A percentile compares a stretch with the other conserved stretches of the same genome.
phyloP scores from a whole-genome alignment of 2,113 vertebrate genomes.

The Strigops habroptila region DNA sequence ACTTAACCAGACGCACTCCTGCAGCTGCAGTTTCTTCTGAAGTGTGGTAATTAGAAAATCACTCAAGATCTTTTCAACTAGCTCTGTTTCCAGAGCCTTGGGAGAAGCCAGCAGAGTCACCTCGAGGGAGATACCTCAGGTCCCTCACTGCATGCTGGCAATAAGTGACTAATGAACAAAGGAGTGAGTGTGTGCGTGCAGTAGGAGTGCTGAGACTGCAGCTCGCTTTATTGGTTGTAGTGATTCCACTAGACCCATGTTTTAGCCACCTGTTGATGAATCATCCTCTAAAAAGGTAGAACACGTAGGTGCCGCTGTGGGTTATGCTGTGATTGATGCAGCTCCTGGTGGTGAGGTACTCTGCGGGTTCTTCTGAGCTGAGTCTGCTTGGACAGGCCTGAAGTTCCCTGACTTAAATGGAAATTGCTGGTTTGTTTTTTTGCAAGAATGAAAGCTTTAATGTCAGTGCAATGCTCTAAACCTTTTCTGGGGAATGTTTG shows the following conservation, averaged over 20 bases:
- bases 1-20: not conserved
- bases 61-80: not conserved
- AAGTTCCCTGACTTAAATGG: not conserved
- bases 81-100: not conserved
- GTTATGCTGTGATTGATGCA: not conserved
- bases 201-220: not conserved
- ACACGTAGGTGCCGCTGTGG: not conserved
- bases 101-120: not conserved
- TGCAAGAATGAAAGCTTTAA: not conserved
- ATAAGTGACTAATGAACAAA: not conserved
- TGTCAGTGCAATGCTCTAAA: not conserved
- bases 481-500: not conserved
- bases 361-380: not conserved
- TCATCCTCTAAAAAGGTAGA: not conserved
- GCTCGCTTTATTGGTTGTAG: not conserved
- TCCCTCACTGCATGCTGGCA: fast-evolving
- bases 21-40: not conserved
- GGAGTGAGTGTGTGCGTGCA: not conserved
- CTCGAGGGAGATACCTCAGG: not conserved
- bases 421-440: not conserved
- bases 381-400: not conserved
- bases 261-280: constrained; percentile 27
- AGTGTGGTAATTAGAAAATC: not conserved
- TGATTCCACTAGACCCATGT: not conserved
- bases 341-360: not conserved